Evolutionary conservation across 2,797 vertebrate species (phyloP), one percentile per base, ranked within the genome.

Genomic region (Harpagifer antarcticus): DNA sequence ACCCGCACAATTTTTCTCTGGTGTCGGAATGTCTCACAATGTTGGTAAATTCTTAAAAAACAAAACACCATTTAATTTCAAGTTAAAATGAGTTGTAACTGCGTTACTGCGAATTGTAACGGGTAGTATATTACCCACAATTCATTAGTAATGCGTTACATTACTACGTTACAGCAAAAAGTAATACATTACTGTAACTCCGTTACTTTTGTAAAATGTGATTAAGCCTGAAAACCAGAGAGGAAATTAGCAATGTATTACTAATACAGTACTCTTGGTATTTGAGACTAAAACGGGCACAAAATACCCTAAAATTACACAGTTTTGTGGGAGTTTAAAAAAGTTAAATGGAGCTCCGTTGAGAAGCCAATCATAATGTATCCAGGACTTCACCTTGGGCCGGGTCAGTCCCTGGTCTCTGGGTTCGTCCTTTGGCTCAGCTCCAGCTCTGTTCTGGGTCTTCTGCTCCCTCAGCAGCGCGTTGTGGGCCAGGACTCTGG

Each of bases 361-460:
- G 12, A 65, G 0, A 42, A 19, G 11, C 2, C 27, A 13, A 45
- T 37, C 12, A 20, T 45, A 23, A 19, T 7, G 14, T 6, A 44
- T 15, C 3, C 7, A 11, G 43, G 8, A 1, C 15, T 53, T 83
- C 90, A 99, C 98, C 97, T 99, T 99, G 12, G 98, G 98, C 56
- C 98, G 93, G 2, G 98, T 99, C 47, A 99, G 95, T 3, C 98
- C 98, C 68, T 98, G 98, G 82, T 99, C 98, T 83, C 98, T 92
- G 84, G 95, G 94, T 69, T 96, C 96, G 0, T 96, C 96, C 0
- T 82, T 88, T 0, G 89, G 84, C 11, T 94, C 93, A 0, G 88
- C 59, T 4, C 94, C 93, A 0, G 84, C 69, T 74, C 94, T 95
- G 20, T 31, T 2, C 73, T 62, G 57, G 44, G 31, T 74, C 57